Conservation (phyloP, 2,888 invertebrate genomes). For the Sussaba pulchella region DNA sequence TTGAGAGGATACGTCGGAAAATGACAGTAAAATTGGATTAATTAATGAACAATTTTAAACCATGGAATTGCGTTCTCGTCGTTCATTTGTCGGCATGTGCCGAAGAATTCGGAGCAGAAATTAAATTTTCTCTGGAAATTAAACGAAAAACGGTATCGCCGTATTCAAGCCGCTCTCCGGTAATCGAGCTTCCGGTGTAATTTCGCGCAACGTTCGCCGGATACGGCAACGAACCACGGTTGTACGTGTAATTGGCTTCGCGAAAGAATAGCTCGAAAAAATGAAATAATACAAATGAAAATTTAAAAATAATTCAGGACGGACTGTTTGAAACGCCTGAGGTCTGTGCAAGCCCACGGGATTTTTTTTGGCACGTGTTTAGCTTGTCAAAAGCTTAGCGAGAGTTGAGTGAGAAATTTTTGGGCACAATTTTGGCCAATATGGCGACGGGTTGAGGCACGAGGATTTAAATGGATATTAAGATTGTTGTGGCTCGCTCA, state of each 20-base stretch:
- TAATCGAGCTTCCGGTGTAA: constrained; percentile 39
- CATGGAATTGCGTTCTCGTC: constrained; percentile 28
- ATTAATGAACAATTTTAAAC: constrained; percentile 57
- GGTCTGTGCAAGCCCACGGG: constrained; percentile 3
- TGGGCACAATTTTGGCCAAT: background rate
- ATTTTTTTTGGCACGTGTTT: background rate
- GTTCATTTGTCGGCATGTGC: background rate
- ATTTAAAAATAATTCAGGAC: background rate
- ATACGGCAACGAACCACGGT: constrained; percentile 58
- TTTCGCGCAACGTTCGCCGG: constrained; percentile 65
- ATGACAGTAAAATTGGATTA: constrained; percentile 45
- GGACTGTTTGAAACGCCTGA: background rate
- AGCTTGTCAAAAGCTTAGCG: no score
- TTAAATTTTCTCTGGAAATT: constrained; percentile 62
- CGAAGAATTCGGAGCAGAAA: no score
- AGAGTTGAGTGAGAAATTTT: background rate
- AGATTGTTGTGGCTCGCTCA: background rate
- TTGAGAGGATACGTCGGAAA: constrained; percentile 38
- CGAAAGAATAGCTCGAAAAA: constrained; percentile 45
- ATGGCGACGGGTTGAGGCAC: background rate
- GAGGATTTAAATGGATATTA: constrained; percentile 25
- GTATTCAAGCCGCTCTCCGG: constrained; percentile 13
- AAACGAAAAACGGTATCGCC: constrained; percentile 53
- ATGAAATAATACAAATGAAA: background rate
- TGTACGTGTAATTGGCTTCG: constrained; percentile 61